Conservation (phyloP, 2,113 vertebrate genomes). For the Sceloporus tristichus region DNA sequence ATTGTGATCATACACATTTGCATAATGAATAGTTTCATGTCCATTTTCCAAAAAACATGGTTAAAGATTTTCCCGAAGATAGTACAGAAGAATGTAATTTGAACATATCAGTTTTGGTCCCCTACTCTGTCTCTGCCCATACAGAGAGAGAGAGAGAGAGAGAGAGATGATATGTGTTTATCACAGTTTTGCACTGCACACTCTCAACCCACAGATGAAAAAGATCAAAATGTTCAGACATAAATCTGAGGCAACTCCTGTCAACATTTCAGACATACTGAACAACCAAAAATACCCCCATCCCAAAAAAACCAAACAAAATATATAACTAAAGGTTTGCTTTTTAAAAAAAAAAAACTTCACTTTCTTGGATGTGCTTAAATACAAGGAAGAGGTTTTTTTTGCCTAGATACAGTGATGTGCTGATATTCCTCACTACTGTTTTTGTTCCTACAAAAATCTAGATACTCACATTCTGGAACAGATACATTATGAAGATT, state of each 20-base stretch:
- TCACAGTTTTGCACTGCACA: background rate
- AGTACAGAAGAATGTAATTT: background rate
- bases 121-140: too few species aligned
- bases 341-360: background rate
- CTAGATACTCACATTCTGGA: slow-evolving; percentile 88
- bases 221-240: background rate
- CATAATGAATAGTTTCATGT: background rate
- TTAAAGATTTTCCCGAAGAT: background rate
- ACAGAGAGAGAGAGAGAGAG: too few species aligned
- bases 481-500: slow-evolving; percentile 94
- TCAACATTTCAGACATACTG: background rate
- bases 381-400: background rate
- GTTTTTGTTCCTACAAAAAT: slow-evolving; percentile 12
- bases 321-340: background rate
- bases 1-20: background rate
- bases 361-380: background rate
- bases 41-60: background rate
- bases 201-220: background rate
- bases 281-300: background rate
- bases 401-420: background rate
- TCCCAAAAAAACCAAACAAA: background rate
- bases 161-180: background rate
- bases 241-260: background rate
- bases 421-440: slow-evolving; percentile 12
- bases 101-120: background rate